Base-by-base conservation (phyloP, 2,113 vertebrate species). In the Jacana jacana region DNA sequence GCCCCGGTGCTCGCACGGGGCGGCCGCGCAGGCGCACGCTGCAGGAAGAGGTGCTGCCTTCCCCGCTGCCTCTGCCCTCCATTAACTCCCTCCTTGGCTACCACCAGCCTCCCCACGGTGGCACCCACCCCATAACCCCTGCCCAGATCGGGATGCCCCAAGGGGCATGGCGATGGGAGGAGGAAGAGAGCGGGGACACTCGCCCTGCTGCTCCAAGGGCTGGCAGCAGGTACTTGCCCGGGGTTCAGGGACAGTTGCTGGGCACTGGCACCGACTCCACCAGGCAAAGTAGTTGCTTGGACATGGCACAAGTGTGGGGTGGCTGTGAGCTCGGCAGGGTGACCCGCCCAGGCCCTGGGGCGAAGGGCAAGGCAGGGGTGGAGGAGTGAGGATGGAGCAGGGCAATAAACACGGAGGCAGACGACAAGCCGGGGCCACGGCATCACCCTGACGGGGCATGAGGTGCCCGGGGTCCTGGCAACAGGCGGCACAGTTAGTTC, bases 21-120 rank as follows among this genome's bases (percentile, higher is more conserved):
- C 30, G 16, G 18, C 13, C 17, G 80, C 95, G 82, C 96, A 84
- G 3, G 91, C 91, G 91, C 54, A 2, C 20, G 64, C 78, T 0
- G 84, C 92, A 84, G 91, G 85, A 79, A 93, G 92, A 95, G 75
- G 52, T 44, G 9, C 82, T 17, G 86, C 6, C 94, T 85, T 85
- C 94, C 93, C 96, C 86, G 71, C 82, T 95, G 94, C 71, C 66
- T 88, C 65, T 54, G 83, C 83, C 92, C 93, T 95, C 93, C 91
- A 91, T 95, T 86, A 95, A 77, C 80, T 84, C 76, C 58, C 72
- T 16, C 46, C 9, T 6, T 22, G 65, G 65, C 12, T 66, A 69
- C 55, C 2, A 7, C 73, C 27, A 40, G 1, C 39, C 52, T 46
- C 51, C 55, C 52, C 1, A 44, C 0, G 4, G 65, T 2, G 3